These are phyloP conservation scores for Drosophila athabasca DNA, from an alignment of 1,140 invertebrate genomes.

Conservation along the genomic window DNA sequence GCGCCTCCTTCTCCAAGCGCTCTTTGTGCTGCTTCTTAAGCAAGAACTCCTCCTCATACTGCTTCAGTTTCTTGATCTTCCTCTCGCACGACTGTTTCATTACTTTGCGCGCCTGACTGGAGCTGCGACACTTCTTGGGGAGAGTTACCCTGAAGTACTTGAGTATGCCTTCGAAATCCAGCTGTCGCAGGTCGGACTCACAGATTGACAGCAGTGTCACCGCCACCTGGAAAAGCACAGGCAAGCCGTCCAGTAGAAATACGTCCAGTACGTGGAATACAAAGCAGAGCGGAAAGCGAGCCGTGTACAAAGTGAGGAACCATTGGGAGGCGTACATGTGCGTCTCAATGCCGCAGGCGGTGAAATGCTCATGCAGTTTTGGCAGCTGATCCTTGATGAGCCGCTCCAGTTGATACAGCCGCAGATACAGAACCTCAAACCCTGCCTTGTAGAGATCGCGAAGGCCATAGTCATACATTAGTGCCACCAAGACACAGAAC, in stretches of 20 bases:
- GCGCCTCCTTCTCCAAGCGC: slow-evolving; percentile 87
- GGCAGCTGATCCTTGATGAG: slow-evolving; percentile 94
- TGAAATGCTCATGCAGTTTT: slow-evolving; percentile 95
- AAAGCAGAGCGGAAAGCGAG: slow-evolving; percentile 98
- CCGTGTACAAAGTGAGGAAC: slow-evolving; percentile 99
- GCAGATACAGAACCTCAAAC: slow-evolving; percentile 97
- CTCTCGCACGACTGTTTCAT: slow-evolving; percentile 95
- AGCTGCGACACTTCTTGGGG: slow-evolving; percentile 97
- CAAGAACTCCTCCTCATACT: slow-evolving; percentile 97
- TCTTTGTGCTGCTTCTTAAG: slow-evolving; percentile 92
- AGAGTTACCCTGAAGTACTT: slow-evolving; percentile 97
- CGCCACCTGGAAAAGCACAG: slow-evolving; percentile 98
- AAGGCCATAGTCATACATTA: slow-evolving; percentile 98
- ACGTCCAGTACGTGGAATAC: slow-evolving; percentile 99
- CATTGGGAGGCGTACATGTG: slow-evolving; percentile 99
- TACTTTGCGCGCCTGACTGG: slow-evolving; percentile 94
- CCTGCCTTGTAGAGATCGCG: slow-evolving; percentile 97
- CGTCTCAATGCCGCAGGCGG: slow-evolving; percentile 95
- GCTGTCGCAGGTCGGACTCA: slow-evolving; percentile 95
- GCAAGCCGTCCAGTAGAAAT: slow-evolving; percentile 96
- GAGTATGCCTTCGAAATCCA: slow-evolving; percentile 98
- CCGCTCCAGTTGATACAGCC: slow-evolving; percentile 97
- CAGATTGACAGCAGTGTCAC: slow-evolving; percentile 96
- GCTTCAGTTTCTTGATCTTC: slow-evolving; percentile 97
- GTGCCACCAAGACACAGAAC: slow-evolving; percentile 97